A percentile compares a stretch with the other conserved stretches of the same genome.
Conservation (phyloP, 2,888 invertebrate genomes). For the Eurytoma californica region DNA sequence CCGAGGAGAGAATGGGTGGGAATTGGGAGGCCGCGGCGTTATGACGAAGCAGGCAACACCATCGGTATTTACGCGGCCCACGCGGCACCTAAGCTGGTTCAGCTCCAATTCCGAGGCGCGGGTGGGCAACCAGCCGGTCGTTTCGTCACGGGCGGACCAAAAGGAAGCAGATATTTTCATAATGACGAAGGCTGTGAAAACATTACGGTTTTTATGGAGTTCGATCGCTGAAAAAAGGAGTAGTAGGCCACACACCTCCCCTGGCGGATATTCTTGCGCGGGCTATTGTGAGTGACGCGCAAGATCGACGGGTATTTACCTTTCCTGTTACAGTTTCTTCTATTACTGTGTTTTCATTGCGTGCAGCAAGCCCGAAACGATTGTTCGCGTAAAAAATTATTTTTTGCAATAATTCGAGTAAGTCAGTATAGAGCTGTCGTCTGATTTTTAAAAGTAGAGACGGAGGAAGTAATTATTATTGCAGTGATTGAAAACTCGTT, state of each 20-base stretch:
- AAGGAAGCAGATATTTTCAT: constrained; percentile 35
- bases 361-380: too few relatives aligned
- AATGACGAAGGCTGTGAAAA: constrained; percentile 9
- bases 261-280: too few relatives aligned
- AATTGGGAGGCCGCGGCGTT: neutral
- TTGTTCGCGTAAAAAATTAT: too few relatives aligned
- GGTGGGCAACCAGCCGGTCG: neutral
- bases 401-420: too few relatives aligned
- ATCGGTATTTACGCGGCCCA: constrained; percentile 28
- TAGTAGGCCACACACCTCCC: too few relatives aligned
- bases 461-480: too few relatives aligned
- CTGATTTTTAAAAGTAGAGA: too few relatives aligned
- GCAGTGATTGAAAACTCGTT: neutral
- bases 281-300: too few relatives aligned
- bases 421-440: too few relatives aligned
- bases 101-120: constrained; percentile 30
- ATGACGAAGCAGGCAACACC: neutral
- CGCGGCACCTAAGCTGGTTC: constrained; percentile 19
- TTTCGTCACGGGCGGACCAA: constrained; percentile 22
- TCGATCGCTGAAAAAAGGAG: neutral
- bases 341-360: too few relatives aligned
- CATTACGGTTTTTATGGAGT: neutral
- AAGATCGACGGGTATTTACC: too few relatives aligned
- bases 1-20: neutral
- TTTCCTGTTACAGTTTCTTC: too few relatives aligned